Conservation (phyloP, 2,888 invertebrate genomes). For the Protodeltote pygarga region DNA sequence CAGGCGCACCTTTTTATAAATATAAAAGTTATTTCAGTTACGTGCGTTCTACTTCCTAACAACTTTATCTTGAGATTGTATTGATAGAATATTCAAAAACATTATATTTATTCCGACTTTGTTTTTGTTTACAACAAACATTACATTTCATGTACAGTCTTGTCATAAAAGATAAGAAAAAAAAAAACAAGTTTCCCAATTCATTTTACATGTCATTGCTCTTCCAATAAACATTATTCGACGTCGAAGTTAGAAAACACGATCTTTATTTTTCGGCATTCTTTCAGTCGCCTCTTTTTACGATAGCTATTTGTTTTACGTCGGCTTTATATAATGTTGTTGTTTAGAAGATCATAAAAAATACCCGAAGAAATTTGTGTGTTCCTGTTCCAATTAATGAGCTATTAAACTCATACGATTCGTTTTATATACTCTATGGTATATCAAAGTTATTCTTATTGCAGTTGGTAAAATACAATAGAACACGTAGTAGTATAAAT, state of each 20-base stretch:
- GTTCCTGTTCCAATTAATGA: conserved; percentile 6
- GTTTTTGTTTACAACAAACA: conserved; percentile 16
- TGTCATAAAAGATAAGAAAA: conserved; percentile 2
- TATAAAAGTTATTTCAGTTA: conserved; percentile 26
- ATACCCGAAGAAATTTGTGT: conserved; percentile 6
- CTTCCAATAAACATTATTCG: conserved; percentile 29
- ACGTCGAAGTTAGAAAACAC: conserved; percentile 20
- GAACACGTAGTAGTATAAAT: conserved; percentile 3
- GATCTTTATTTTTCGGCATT: conserved; percentile 32
- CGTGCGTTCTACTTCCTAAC: conserved; percentile 15
- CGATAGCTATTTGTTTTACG: conserved; percentile 26
- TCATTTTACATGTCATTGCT: conserved; percentile 20
- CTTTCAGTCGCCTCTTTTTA: conserved; percentile 29
- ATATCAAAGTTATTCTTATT: no score
- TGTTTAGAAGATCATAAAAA: conserved; percentile 29
- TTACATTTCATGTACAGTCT: not conserved
- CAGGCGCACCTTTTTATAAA: no score
- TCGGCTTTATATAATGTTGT: conserved; percentile 23
- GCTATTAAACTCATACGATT: no score
- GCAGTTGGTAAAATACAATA: no score
- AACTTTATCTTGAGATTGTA: conserved; percentile 10
- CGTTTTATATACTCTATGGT: no score
- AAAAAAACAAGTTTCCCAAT: conserved; percentile 17
- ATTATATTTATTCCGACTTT: no score
- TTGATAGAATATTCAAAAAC: no score